Evolutionary conservation across 1,140 invertebrate species (phyloP), one percentile per base, ranked within the genome.

Genomic region (Lucilia cuprina): DNA sequence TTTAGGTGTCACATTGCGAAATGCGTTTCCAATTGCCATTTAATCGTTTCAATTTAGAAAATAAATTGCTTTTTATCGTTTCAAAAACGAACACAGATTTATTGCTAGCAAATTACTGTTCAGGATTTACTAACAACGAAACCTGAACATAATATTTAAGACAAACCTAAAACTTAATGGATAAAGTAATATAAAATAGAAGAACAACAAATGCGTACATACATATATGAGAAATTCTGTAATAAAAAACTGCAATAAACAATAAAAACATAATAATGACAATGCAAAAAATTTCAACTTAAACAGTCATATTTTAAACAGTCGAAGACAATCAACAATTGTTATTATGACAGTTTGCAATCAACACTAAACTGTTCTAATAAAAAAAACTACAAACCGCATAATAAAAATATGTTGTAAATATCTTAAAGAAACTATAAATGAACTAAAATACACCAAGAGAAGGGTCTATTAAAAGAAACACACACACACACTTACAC

Each of bases 1-100:
- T 80, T 47, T 80, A 80, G 77, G 77, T 80, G 77, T 80, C 77
- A 74, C 82, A 83, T 83, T 74, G 82, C 65, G 30, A 70, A 65
- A 83, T 83, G 50, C 82, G 82, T 83, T 74, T 83, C 82, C 84
- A 85, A 90, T 90, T 90, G 89, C 89, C 89, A 90, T 90, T 90
- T 90, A 90, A 90, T 90, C 89, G 89, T 89, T 90, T 90, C 89
- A 89, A 89, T 90, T 90, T 90, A 88, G 87, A 90, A 60, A 89
- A 90, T 90, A 90, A 90, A 90, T 90, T 90, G 88, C 88, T 90
- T 90, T 84, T 65, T 65, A 19, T 50, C 0, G 17, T 13, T 49
- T 19, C 19, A 80, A 49, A 70, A 30, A 30, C 25, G 25, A 30
- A n/a, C 21, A 70, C 5, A 80, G 77, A 80, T 80, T 50, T 80